These are phyloP conservation scores for Hirtodrosophila cameraria DNA, from an alignment of 2,888 invertebrate species.

Conservation along the genomic window DNA sequence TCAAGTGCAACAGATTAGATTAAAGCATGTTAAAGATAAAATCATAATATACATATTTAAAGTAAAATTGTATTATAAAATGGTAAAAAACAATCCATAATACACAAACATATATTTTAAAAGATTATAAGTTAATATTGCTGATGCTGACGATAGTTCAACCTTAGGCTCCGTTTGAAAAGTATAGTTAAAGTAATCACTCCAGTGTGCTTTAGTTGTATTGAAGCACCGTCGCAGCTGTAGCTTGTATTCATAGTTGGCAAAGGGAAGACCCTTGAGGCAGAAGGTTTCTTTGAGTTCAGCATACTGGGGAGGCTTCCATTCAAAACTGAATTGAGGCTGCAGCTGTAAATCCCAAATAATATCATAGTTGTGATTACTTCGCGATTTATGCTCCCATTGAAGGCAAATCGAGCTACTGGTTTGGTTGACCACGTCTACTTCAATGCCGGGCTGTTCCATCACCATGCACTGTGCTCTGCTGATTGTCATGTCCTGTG, in stretches of 20 bases:
- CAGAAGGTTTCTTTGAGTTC: conserved; percentile 3
- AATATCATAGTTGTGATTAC: conserved; percentile 1
- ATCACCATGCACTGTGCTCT: conserved; percentile 8
- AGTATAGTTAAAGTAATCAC: background rate
- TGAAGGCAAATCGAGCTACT: conserved; percentile 7
- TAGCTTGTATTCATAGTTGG: conserved; percentile 1
- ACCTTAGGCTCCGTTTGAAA: background rate
- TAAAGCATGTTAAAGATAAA: too few relatives aligned
- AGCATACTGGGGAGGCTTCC: background rate
- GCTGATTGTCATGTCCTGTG: background rate
- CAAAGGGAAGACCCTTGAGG: background rate
- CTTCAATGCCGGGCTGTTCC: background rate
- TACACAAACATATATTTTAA: background rate
- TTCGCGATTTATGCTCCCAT: background rate
- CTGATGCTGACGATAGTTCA: background rate
- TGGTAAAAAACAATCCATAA: too few relatives aligned
- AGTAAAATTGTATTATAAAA: too few relatives aligned
- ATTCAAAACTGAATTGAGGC: background rate
- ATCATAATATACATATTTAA: too few relatives aligned
- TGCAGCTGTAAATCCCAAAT: background rate
- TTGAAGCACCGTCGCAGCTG: background rate
- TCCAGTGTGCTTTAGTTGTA: conserved; percentile 3
- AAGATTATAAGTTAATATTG: background rate
- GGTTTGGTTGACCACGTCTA: background rate
- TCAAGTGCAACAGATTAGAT: too few relatives aligned